A percentile compares a stretch with the other conserved stretches of the same genome.
These are phyloP conservation scores for Ia io DNA, from an alignment of 2,113 vertebrate genomes.

Conservation along the genomic window DNA sequence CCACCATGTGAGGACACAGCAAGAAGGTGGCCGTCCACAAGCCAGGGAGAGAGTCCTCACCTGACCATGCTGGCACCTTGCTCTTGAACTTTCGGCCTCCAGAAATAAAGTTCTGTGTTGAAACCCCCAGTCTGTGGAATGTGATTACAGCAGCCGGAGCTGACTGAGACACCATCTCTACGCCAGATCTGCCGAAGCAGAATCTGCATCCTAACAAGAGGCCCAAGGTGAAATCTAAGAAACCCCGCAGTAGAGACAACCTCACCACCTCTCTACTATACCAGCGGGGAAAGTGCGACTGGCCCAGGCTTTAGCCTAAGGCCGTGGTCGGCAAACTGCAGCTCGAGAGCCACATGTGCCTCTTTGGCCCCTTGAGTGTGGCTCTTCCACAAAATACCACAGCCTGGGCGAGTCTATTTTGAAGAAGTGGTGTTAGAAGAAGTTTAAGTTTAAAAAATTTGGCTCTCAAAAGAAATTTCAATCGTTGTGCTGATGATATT, in stretches of 20 bases:
- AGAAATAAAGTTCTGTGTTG: rapidly evolving
- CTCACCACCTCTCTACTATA: neutral
- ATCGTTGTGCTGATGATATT: no score
- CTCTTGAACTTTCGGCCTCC: neutral
- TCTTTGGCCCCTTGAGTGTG: no score
- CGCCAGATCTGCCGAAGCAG: neutral
- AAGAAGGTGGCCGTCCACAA: neutral
- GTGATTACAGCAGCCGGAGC: neutral
- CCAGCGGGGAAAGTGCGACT: rapidly evolving
- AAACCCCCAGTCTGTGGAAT: neutral
- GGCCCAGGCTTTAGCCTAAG: neutral
- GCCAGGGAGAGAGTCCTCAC: neutral
- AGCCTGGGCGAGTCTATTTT: no score
- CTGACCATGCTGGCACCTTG: neutral
- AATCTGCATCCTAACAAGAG: neutral
- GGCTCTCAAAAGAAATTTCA: no score
- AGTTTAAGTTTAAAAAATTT: no score
- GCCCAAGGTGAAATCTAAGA: neutral
- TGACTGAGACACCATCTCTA: neutral
- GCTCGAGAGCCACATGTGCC: no score
- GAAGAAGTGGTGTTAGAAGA: no score
- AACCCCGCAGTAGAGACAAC: neutral
- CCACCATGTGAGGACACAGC: neutral
- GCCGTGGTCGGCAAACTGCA: no score
- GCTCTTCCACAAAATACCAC: no score